Base-by-base conservation (phyloP, 2,113 vertebrate genomes). In the Brienomyrus brachyistius region DNA sequence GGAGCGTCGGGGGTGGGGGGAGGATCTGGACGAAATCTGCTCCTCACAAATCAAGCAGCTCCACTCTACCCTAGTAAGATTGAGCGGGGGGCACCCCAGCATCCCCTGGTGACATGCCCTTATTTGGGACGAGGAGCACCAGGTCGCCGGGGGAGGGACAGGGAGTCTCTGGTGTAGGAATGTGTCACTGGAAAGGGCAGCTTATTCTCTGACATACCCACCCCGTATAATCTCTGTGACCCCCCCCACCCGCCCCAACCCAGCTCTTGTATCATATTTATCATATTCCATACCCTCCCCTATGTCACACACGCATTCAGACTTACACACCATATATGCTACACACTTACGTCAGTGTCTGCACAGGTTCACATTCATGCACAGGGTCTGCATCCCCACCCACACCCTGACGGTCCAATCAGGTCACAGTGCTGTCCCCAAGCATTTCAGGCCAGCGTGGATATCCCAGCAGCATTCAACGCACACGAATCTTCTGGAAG, bases 61-160 rank as follows among this genome's bases (percentile, higher is more conserved):
- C 59, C 88, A 56, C 35, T 91, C 91, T 51, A 91, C 91, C 62
- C 27, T 47, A 88, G 88, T 35, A 89, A 88, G 82, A 83, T 10
- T 77, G 82, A 31, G 86, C 90, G 88, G 77, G 89, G 87, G 92
- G 91, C 59, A 1, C 31, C 23, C n/a, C 48, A 43, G 91, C 23
- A 51, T 88, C 83, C 5, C 8, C 35, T 88, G 90, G 93, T 93
- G 91, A 93, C 90, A 91, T 89, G 48, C 80, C 95, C 94, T 89
- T 95, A 94, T 93, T 95, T 92, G 94, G 94, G 91, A 92, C 90
- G 87, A 80, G 90, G 82, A 86, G n/a, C 62, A 86, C 80, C 7
- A 59, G 50, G 56, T 43, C 87, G 10, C 31, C 11, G 56, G 66
- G 47, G 51, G 62, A 50, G 21, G 59, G 59, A 52, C 45, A 85